Evolutionary conservation across 2,888 invertebrate species (phyloP).

Genomic region (Nipponacmea schrenckii): DNA sequence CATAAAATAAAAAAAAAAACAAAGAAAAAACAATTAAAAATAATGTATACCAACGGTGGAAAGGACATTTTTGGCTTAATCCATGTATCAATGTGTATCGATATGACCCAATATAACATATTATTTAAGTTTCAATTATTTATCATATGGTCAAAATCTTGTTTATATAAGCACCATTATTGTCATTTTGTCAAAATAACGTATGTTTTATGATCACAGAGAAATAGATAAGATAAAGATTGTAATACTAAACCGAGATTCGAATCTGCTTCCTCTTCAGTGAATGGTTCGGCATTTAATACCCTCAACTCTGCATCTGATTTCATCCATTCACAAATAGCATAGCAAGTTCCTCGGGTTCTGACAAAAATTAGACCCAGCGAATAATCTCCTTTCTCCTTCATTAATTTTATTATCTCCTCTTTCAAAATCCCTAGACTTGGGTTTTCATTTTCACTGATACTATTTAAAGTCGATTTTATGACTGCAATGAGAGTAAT

Average conservation of each 20-base stretch:
- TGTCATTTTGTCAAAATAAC: background rate
- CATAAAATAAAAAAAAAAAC: too few relatives aligned
- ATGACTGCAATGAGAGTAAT: conserved; percentile 9
- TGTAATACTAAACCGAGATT: too few relatives aligned
- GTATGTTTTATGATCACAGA: too few relatives aligned
- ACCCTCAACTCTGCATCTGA: conserved; percentile 2
- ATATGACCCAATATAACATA: too few relatives aligned
- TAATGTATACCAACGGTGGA: too few relatives aligned
- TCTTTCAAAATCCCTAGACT: conserved; percentile 9
- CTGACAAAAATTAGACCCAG: conserved; percentile 13
- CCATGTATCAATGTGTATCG: too few relatives aligned
- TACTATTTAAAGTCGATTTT: conserved; percentile 5
- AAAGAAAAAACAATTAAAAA: too few relatives aligned
- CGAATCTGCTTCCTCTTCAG: background rate
- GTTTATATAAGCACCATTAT: too few relatives aligned
- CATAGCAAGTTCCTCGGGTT: conserved; percentile 6
- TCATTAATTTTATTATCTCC: background rate
- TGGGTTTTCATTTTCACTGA: conserved; percentile 5
- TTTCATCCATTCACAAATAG: conserved; percentile 16
- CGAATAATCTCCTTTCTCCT: background rate
- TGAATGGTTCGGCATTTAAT: conserved; percentile 6
- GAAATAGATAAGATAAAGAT: too few relatives aligned
- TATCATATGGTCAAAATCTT: too few relatives aligned
- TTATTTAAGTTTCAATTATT: too few relatives aligned
- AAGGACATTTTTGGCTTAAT: too few relatives aligned